Base-by-base conservation (phyloP, 2,888 invertebrate genomes). In the Drosophila imparisetae region DNA sequence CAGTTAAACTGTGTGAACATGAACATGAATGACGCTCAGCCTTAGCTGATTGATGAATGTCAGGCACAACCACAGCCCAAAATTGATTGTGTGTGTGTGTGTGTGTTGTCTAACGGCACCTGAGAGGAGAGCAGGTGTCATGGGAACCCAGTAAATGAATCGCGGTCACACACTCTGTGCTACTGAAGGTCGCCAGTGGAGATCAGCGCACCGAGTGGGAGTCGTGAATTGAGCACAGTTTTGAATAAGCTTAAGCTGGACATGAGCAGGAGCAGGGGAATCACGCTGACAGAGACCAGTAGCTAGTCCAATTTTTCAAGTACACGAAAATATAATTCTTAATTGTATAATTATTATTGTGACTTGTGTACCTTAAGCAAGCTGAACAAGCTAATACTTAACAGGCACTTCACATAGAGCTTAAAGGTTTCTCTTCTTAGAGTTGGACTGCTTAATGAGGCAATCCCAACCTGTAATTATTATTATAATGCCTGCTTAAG, bases 31-130 rank as follows among this genome's bases (percentile, higher is more conserved):
- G 76, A 68, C 64, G 66, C 77, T 64, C 66, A 69, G 72, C 81
- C 62, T 38, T 55, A 66, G 57, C 84, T 84, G 84, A 84, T 84
- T 84, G 84, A 84, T 84, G 84, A 84, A 84, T 84, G 89, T 84
- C 84, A 84, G 81, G 57, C 72, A 65, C 66, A 78, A 64, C 75
- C 66, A 74, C 66, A 68, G 59, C 61, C 71, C 72, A 45, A 70
- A 62, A 24, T 30, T 42, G 15, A 45, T 11, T 42, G 13, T 32
- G n/a, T 42, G 4, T 45, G 27, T 42, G 18, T 61, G 4, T 34
- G 50, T 55, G 38, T 48, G 40, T 18, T 52, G 53, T 66, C 75
- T 81, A 81, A 81, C 81, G 81, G 78, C 78, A 81, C 66, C 68
- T 71, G 59, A 54, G 67, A 15, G 52, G 62, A 72, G 70, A 70